Conservation (phyloP, 2,113 vertebrate genomes). For the Genyomyrus donnyi region DNA sequence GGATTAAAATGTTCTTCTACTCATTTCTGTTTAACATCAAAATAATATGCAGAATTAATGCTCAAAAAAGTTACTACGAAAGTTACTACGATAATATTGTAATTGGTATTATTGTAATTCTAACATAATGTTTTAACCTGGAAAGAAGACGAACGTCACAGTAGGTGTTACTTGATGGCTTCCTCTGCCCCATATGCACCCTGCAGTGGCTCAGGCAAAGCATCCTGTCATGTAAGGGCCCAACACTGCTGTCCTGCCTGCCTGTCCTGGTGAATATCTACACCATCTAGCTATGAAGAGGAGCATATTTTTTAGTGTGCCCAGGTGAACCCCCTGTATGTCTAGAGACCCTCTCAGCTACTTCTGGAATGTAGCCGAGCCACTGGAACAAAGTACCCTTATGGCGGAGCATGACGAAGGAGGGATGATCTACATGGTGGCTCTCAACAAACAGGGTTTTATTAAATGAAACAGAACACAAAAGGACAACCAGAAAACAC, state of each 20-base stretch:
- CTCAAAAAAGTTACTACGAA: not conserved
- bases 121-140: not conserved
- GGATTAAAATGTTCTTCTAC: not conserved
- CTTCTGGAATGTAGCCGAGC: conserved; percentile 19
- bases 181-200: not conserved
- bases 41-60: not conserved
- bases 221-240: not conserved
- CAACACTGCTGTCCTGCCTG: not conserved
- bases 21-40: not conserved
- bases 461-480: not conserved
- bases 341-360: conserved; percentile 22
- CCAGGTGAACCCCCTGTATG: conserved; percentile 8
- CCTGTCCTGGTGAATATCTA: not conserved
- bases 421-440: not conserved
- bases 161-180: not conserved
- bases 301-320: not conserved
- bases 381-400: not conserved
- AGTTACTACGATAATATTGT: not conserved
- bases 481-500: not conserved
- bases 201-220: not conserved
- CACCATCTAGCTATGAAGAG: not conserved
- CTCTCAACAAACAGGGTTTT: not conserved
- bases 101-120: not conserved
- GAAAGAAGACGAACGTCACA: not conserved
- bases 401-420: not conserved